Evolutionary conservation across 2,797 vertebrate genomes (phyloP), one percentile per base, ranked within the genome.

Genomic region (Pagetopsis macropterus): DNA sequence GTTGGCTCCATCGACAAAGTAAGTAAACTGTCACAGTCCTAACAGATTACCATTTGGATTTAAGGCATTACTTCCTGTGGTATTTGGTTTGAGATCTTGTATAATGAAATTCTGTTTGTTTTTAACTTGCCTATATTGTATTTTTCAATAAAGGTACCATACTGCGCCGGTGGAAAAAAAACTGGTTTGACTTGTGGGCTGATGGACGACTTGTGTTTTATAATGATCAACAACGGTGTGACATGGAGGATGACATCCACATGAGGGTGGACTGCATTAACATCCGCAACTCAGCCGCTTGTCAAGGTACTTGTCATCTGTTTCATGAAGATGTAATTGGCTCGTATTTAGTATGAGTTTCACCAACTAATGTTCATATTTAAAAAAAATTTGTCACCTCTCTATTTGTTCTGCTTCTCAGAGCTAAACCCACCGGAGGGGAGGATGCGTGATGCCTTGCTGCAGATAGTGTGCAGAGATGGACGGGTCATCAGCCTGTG

Each of bases 161-260:
- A 86, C 87, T 99, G 86, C 96, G 96, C 15, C 94, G 97, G 0
- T 99, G 98, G 98, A 99, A 99, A 87, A 97, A 91, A 88, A 99
- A 99, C 88, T 99, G 97, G 97, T 99, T 99, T 92, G 97, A 99
- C 83, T 82, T 99, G 57, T 99, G 96, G 96, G 95, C 96, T 37
- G 95, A 98, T 23, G 97, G 97, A 16, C 94, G 96, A 17, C 92
- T 99, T 14, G 93, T 97, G 72, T 99, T 97, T 90, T 98, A 97
- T 4, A 96, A 96, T 43, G 96, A 98, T 70, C 96, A 97, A 70
- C 94, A 94, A 9, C 92, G 96, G 7, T 93, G 89, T 11, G 96
- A 96, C 79, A 81, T 98, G 81, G 97, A 98, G 82, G 98, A 98
- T 57, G 96, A 96, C 86, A 95, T 98, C 76, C 96, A 98, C 91